phyloP scores from a whole-genome alignment of 2,888 invertebrate genomes.

The Hemicrepidius hirtus region DNA sequence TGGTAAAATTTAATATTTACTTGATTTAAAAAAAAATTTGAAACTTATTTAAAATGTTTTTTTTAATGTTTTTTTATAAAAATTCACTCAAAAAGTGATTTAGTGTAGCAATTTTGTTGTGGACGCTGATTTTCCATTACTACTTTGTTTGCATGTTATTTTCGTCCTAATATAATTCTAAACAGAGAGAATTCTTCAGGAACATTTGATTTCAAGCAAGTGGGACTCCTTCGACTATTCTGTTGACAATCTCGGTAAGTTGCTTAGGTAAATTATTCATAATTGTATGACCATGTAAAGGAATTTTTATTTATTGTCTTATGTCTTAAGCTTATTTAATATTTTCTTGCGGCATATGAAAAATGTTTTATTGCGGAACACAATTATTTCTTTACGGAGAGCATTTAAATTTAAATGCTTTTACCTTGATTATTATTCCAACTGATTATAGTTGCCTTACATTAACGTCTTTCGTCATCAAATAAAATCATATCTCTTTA shows the following conservation, averaged over 20 bases:
- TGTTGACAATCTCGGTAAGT: conserved; percentile 89
- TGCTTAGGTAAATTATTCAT: conserved; percentile 55
- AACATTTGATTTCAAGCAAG: conserved; percentile 77
- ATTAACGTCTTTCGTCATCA: too few species aligned
- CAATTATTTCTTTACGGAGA: too few species aligned
- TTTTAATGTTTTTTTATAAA: not conserved
- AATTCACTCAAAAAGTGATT: not conserved
- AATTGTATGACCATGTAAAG: conserved; percentile 10
- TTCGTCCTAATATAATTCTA: conserved; percentile 55
- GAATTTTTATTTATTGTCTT: not conserved
- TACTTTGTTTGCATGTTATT: conserved; percentile 46
- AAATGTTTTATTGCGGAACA: too few species aligned
- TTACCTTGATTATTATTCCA: too few species aligned
- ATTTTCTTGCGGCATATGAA: not conserved
- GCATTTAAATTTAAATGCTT: too few species aligned
- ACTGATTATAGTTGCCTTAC: too few species aligned
- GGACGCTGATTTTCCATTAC: conserved; percentile 25
- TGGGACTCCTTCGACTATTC: conserved; percentile 93
- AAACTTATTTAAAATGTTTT: not conserved
- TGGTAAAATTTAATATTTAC: conserved; percentile 15
- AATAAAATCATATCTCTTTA: not conserved
- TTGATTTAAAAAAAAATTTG: not conserved
- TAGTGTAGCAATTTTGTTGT: conserved; percentile 11
- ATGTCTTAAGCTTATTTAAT: not conserved
- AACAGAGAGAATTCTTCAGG: conserved; percentile 68